A percentile compares a stretch with the other conserved stretches of the same genome.
These are phyloP conservation scores for Montipora capricornis DNA, from an alignment of 64 coral and sea anemone genomes.

Conservation along the genomic window DNA sequence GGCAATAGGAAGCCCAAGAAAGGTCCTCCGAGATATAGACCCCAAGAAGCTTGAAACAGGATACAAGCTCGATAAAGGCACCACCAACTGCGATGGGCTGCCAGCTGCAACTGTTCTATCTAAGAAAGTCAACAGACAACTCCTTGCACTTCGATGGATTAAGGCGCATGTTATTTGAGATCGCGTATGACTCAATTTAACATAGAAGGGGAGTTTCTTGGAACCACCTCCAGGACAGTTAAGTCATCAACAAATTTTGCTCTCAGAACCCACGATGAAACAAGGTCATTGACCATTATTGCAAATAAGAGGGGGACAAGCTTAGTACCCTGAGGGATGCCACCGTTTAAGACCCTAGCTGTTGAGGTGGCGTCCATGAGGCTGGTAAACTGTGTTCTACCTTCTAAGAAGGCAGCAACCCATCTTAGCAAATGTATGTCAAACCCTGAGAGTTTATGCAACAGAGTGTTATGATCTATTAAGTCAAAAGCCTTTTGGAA, in stretches of 20 bases:
- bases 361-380: neutral
- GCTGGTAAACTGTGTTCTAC: neutral
- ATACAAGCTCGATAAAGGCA: neutral
- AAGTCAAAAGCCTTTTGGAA: neutral
- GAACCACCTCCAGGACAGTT: neutral
- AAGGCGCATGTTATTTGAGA: neutral
- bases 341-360: neutral
- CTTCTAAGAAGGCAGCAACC: constrained; percentile 2
- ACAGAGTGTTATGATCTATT: constrained; percentile 14
- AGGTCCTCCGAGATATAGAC: neutral
- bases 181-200: neutral
- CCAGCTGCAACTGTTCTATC: neutral
- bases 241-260: constrained; percentile 36
- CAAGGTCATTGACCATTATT: constrained; percentile 28
- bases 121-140: constrained; percentile 25
- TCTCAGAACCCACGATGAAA: neutral
- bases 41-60: constrained; percentile 27
- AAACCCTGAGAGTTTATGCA: neutral
- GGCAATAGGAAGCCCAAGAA: neutral
- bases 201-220: constrained; percentile 24
- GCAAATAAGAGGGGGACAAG: neutral
- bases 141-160: neutral
- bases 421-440: neutral
- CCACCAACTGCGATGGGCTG: neutral
- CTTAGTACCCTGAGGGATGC: constrained; percentile 8